Percentiles rank a stretch among this genome's conserved stretches.
phyloP scores from a whole-genome alignment of 2,888 invertebrate genomes.

The Caenorhabditis parvicauda region DNA sequence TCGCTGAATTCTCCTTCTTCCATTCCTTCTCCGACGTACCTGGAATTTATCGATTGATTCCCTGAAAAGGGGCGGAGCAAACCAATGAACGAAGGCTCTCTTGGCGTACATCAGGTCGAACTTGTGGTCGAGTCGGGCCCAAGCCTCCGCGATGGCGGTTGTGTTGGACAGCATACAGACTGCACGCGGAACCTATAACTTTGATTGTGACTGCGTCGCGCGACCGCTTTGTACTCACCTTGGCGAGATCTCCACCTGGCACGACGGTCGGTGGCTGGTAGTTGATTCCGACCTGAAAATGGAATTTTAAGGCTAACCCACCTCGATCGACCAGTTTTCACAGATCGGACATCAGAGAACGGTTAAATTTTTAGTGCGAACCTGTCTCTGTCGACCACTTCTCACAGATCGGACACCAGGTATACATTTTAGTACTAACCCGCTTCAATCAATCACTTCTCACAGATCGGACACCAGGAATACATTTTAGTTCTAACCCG shows the following conservation, averaged over 20 bases:
- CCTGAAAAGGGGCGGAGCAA: slow-evolving; percentile 33
- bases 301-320: background rate
- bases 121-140: slow-evolving; percentile 77
- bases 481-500: background rate
- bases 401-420: background rate
- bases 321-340: background rate
- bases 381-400: background rate
- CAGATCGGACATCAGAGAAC: background rate
- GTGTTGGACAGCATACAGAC: slow-evolving; percentile 75
- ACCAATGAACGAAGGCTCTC: slow-evolving; percentile 54
- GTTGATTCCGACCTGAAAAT: slow-evolving; percentile 64
- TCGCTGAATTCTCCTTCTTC: slow-evolving; percentile 61
- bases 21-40: slow-evolving; percentile 69
- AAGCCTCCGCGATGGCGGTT: slow-evolving; percentile 72
- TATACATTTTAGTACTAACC: background rate
- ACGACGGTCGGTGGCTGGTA: slow-evolving; percentile 73
- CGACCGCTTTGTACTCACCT: no score
- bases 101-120: slow-evolving; percentile 72
- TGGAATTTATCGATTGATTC: background rate
- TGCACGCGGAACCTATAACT: no score
- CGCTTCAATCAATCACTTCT: background rate
- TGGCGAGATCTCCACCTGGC: slow-evolving; percentile 82
- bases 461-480: background rate
- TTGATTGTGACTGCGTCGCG: slow-evolving; percentile 31
- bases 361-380: background rate